These are phyloP conservation scores for Galeopterus variegatus DNA, from an alignment of 2,113 vertebrate genomes.

Conservation along the genomic window DNA sequence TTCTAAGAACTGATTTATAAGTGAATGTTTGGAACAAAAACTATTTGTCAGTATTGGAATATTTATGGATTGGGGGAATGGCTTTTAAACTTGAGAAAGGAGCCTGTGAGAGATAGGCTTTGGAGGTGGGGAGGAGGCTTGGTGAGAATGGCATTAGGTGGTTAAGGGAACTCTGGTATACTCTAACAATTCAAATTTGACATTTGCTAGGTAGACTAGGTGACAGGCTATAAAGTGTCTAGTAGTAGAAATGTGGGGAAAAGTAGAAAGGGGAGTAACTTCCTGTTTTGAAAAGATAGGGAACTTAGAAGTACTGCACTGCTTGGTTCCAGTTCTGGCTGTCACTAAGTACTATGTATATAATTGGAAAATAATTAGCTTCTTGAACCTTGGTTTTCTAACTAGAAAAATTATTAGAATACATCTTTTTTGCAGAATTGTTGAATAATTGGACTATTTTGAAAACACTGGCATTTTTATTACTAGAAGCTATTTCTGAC, in stretches of 20 bases:
- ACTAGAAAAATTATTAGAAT: slow-evolving; percentile 23
- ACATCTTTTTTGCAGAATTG: not conserved
- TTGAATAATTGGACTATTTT: slow-evolving; percentile 32
- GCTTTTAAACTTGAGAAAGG: slow-evolving; percentile 37
- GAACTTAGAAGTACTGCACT: not conserved
- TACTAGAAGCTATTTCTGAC: slow-evolving; percentile 17
- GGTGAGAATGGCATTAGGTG: not conserved
- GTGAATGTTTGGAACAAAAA: slow-evolving; percentile 33
- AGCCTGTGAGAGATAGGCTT: not conserved
- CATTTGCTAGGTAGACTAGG: not conserved
- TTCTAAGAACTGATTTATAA: slow-evolving; percentile 48
- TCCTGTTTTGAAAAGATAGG: not conserved
- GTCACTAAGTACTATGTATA: not conserved
- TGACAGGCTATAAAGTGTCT: not conserved
- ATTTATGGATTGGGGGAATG: not conserved
- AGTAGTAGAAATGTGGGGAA: not conserved
- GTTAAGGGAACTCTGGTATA: not conserved
- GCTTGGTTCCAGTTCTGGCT: not conserved
- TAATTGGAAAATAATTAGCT: slow-evolving; percentile 5
- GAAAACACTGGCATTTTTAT: slow-evolving; percentile 26
- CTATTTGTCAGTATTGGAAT: not conserved
- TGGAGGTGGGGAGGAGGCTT: not conserved
- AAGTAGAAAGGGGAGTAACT: slow-evolving; percentile 1
- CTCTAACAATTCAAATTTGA: not conserved
- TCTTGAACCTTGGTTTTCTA: slow-evolving; percentile 53